Conservation (phyloP, 2,113 vertebrate genomes). For the Illadopsis cleaveri region DNA sequence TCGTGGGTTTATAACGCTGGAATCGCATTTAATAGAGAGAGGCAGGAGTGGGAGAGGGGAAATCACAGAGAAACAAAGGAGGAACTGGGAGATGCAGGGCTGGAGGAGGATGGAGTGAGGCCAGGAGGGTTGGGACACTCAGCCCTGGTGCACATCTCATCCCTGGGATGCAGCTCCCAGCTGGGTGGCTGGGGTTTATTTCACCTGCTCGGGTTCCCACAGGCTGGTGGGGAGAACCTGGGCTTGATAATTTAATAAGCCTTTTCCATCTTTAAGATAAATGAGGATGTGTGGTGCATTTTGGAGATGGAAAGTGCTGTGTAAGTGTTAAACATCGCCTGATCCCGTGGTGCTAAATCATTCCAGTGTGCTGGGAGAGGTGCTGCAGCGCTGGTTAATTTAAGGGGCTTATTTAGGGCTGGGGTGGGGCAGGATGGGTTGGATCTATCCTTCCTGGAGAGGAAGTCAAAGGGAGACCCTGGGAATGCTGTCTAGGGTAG, state of each 20-base stretch:
- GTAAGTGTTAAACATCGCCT: background rate
- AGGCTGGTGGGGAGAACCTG: background rate
- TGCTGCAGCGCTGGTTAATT: background rate
- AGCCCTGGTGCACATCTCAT: background rate
- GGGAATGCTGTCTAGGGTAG: background rate
- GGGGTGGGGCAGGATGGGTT: background rate
- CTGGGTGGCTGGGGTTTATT: background rate
- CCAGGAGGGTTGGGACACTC: background rate
- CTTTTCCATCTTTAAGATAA: slow-evolving; percentile 40
- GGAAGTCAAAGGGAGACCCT: background rate
- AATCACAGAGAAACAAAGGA: slow-evolving; percentile 32
- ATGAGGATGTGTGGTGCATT: background rate
- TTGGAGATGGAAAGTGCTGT: slow-evolving; percentile 36
- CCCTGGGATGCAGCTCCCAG: background rate
- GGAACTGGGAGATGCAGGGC: background rate
- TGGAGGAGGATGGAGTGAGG: background rate
- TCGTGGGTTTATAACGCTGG: slow-evolving; percentile 16
- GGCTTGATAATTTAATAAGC: slow-evolving; percentile 50
- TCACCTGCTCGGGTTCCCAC: background rate
- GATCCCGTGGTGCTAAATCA: slow-evolving; percentile 12
- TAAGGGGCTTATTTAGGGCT: slow-evolving; percentile 7
- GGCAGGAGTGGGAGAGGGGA: background rate
- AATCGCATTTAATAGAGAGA: slow-evolving; percentile 26
- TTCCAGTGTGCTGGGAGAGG: background rate
- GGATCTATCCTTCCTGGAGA: background rate